Evolutionary conservation across 2,113 vertebrate genomes (phyloP).

Genomic region (Phrynosoma blainvillii): DNA sequence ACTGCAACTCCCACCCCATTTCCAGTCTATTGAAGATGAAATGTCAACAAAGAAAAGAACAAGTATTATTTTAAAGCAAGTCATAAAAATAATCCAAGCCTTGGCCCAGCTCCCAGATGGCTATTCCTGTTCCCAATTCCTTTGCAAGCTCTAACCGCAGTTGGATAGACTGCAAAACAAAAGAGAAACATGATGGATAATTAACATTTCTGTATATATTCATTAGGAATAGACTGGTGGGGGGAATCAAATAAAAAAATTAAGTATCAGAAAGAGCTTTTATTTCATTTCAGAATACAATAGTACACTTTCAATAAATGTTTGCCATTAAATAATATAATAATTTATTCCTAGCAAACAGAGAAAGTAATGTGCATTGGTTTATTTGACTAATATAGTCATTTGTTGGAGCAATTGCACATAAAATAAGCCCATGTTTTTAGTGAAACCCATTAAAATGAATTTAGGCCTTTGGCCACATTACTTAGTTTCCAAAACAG

Average conservation of each 20-base stretch:
- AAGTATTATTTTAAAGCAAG: conserved; percentile 81
- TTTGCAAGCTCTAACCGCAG: conserved; percentile 86
- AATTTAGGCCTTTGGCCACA: neutral
- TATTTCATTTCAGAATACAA: conserved; percentile 27
- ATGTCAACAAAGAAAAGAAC: conserved; percentile 44
- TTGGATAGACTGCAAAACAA: conserved; percentile 84
- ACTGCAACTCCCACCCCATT: conserved; percentile 5
- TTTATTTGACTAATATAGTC: conserved; percentile 29
- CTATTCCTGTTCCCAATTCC: conserved; percentile 92
- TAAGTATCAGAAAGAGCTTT: neutral
- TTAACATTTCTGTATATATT: conserved; percentile 24
- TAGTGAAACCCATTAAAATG: neutral
- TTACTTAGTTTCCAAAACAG: neutral
- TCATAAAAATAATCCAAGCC: conserved; percentile 99
- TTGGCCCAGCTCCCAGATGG: conserved; percentile 98
- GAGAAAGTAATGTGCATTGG: neutral
- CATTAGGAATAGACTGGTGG: neutral
- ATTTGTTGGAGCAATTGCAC: conserved; percentile 41
- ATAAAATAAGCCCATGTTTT: neutral
- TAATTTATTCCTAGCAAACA: conserved; percentile 45
- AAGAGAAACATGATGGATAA: conserved; percentile 41
- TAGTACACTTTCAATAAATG: neutral
- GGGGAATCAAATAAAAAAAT: neutral
- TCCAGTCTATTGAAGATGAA: conserved; percentile 34
- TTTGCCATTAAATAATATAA: conserved; percentile 47